Base-by-base conservation (phyloP, 2,113 vertebrate species). In the Otocyon megalotis region DNA sequence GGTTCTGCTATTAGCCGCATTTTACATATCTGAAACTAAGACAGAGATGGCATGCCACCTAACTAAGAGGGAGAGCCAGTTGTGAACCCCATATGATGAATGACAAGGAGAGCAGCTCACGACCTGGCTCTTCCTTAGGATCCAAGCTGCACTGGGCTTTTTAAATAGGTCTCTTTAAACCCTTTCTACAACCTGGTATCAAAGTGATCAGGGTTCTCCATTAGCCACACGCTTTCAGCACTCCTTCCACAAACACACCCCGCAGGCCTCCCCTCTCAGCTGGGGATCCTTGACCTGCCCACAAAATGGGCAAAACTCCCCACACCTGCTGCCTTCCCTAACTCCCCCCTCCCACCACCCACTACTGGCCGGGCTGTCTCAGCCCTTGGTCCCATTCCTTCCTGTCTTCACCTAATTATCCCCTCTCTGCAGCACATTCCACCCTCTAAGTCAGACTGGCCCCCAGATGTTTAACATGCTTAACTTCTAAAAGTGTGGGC, bases 221-320 rank as follows among this genome's bases (percentile, higher is more conserved):
- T 1, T 22, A 1, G 2, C 43, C n/a, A 37, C 4, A 8, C 3
- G 0, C 15, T 60, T 26, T 35, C 89, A 43, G 20, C 30, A 11
- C 8, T 7, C 43, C 1, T 1, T 24, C 30, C 19, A 28, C 74
- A 93, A 13, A 17, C 3, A 2, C 16, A 35, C 26, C 35, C 67
- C 35, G 10, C 17, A 22, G 19, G 19, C 35, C 50, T 35, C 48
- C n/a, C 16, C 5, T 0, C 56, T 65, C 72, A 26, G 24, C 11
- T 12, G 24, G 67, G 58, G 7, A 8, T 9, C 19, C 48, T 76
- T 32, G 10, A 26, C 0, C 35, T 35, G 4, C 62, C 53, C 60
- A 17, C 71, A 17, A 19, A 5, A 12, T 17, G 13, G 6, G 30
- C 26, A 32, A 30, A 48, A 17, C 67, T 24, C 19, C 24, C 20